Evolutionary conservation across 2,113 vertebrate species (phyloP).

Genomic region (Phrynosoma blainvillii): DNA sequence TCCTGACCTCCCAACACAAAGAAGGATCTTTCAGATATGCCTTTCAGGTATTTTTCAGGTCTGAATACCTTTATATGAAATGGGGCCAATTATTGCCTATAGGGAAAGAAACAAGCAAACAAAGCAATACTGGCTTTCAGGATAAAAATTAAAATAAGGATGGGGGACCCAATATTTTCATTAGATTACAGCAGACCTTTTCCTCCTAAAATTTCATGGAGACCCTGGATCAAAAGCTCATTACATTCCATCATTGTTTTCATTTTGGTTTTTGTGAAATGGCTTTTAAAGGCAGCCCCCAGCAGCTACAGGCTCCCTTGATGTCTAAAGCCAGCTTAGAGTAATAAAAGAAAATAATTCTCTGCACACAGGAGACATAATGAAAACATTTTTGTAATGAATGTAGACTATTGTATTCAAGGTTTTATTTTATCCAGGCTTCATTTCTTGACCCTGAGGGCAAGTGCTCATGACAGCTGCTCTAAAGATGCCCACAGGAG

Average conservation of each 20-base stretch:
- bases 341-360: conserved; percentile 41
- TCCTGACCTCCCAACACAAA: not conserved
- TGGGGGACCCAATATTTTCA: conserved; percentile 15
- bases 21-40: too few species aligned
- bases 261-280: conserved; percentile 50
- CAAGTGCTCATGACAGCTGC: conserved; percentile 45
- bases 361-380: conserved; percentile 38
- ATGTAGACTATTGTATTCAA: conserved; percentile 20
- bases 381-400: conserved; percentile 44
- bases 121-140: conserved; percentile 41
- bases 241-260: conserved; percentile 49
- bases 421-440: conserved; percentile 39
- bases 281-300: conserved; percentile 40
- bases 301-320: conserved; percentile 50
- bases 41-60: not conserved
- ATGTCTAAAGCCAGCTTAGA: conserved; percentile 37
- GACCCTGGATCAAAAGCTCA: conserved; percentile 49
- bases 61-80: conserved; percentile 26
- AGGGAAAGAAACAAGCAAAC: not conserved
- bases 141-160: not conserved
- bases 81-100: conserved; percentile 27
- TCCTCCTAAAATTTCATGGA: conserved; percentile 47
- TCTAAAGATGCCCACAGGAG: conserved; percentile 6
- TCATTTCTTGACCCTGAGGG: conserved; percentile 32
- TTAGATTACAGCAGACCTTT: conserved; percentile 49